Percentiles rank a stretch among this genome's conserved stretches.
Evolutionary conservation across 2,888 invertebrate genomes (phyloP).

Genomic region (Drepanosiphum platanoidis): DNA sequence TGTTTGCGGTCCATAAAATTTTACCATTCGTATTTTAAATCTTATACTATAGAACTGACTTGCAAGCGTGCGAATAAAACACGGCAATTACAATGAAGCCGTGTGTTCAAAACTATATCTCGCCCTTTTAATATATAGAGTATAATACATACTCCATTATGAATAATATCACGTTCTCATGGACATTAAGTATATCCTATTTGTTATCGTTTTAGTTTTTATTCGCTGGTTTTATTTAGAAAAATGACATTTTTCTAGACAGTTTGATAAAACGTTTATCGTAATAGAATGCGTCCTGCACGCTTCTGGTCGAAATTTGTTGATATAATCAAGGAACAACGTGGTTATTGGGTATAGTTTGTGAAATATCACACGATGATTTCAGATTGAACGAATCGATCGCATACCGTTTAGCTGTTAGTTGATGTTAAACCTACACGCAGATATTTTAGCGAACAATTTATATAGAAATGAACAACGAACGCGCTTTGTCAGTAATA

Average conservation of each 20-base stretch:
- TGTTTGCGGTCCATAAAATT: conserved; percentile 32
- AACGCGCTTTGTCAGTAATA: background rate
- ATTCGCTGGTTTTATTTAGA: background rate
- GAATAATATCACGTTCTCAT: background rate
- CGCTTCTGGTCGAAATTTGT: background rate
- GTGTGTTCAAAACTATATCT: background rate
- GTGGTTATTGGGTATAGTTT: too few species aligned
- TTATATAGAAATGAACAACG: background rate
- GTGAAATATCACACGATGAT: too few species aligned
- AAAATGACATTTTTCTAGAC: background rate
- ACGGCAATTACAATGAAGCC: conserved; percentile 11
- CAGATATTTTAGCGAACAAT: background rate
- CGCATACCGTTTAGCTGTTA: background rate
- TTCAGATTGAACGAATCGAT: background rate
- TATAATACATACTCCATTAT: background rate
- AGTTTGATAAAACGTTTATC: too few species aligned
- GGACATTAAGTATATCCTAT: background rate
- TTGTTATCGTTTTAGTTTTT: background rate
- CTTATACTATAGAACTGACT: background rate
- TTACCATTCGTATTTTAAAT: conserved; percentile 14
- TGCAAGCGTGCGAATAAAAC: conserved; percentile 33
- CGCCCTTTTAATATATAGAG: background rate
- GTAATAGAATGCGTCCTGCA: background rate
- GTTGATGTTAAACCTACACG: background rate
- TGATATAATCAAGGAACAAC: background rate